phyloP scores from a whole-genome alignment of 2,113 vertebrate species.

The Cheilinus undulatus region DNA sequence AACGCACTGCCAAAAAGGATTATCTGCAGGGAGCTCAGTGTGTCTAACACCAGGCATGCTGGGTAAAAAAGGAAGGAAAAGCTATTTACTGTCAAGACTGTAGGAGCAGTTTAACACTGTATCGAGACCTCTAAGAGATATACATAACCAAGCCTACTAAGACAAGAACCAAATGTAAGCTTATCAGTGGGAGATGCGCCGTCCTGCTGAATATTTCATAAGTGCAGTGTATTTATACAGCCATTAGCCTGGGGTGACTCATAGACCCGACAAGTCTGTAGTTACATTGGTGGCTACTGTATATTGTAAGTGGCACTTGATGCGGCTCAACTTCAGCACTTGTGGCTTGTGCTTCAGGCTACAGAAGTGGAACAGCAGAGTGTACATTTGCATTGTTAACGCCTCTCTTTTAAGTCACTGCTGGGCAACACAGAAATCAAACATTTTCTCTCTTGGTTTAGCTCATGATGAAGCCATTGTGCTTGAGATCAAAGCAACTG shows the following conservation, averaged over 20 bases:
- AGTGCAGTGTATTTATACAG: slow-evolving; percentile 48
- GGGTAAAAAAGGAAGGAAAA: slow-evolving; percentile 54
- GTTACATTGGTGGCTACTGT: slow-evolving; percentile 36
- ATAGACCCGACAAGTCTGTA: slow-evolving; percentile 39
- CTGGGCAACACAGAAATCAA: not conserved
- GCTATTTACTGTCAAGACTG: slow-evolving; percentile 52
- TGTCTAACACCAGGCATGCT: slow-evolving; percentile 67
- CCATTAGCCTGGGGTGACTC: slow-evolving; percentile 60
- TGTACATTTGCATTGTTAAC: slow-evolving; percentile 2
- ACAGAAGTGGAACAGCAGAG: slow-evolving; percentile 9
- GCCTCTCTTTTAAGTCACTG: not conserved
- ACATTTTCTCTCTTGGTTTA: not conserved
- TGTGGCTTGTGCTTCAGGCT: slow-evolving; percentile 12
- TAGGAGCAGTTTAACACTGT: slow-evolving; percentile 29
- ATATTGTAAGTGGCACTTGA: slow-evolving; percentile 55
- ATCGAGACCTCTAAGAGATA: slow-evolving; percentile 39
- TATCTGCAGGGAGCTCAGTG: slow-evolving; percentile 75
- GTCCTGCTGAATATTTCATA: slow-evolving; percentile 60
- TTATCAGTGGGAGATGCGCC: slow-evolving; percentile 46
- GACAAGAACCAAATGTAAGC: slow-evolving; percentile 14
- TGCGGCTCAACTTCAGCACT: slow-evolving; percentile 36
- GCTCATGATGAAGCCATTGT: not conserved
- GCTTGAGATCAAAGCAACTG: not conserved
- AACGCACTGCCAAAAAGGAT: slow-evolving; percentile 78
- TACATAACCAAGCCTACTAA: slow-evolving; percentile 29